Evolutionary conservation across 2,888 invertebrate species (phyloP), one percentile per base, ranked within the genome.

Genomic region (Sarcophaga rosellei): DNA sequence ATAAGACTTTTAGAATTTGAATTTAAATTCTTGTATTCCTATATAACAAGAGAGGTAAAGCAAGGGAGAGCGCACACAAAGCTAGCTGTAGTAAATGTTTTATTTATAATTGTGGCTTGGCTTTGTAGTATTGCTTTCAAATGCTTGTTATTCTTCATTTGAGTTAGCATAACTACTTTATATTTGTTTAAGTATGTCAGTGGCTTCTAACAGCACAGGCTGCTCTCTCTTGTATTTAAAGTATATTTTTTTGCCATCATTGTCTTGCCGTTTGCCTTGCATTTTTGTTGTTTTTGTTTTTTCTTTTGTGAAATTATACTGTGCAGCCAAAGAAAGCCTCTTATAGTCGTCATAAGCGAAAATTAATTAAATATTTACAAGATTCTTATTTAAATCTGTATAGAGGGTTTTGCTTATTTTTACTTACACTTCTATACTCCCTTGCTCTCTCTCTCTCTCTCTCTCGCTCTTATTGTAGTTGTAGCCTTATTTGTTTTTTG

Each of bases 361-460:
- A 90, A 90, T 90, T 91, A 91, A 91, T 91, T 88, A 91, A 91
- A 90, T 90, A 90, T 91, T 91, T 91, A 91, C 90, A 89, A 90
- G 89, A 86, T 90, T 90, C 91, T 90, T 90, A 90, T 83, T 84
- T 87, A 85, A 84, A 81, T 21, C 47, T 59, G 57, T 76, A 15
- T 4, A 5, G 17, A 17, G 53, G 4, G 59, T 45, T 59, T 61
- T 12, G 4, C 3, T 47, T 21, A 10, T 6, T 4, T 61, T 73
- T 73, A 35, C 8, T 61, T 72, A n/a, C 17, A 15, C 2, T 53
- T 53, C 1, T 53, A 15, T 5, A 15, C 17, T 47, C 4, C 15
- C 15, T 15, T 4, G 11, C 47, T 15, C 53, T 53, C 53, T 53
- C 53, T 17, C 47, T 47, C 15, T 47, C 15, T 12, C 15, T 47